Base-by-base conservation (phyloP, 2,888 invertebrate genomes). In the Liodrosophila aerea region DNA sequence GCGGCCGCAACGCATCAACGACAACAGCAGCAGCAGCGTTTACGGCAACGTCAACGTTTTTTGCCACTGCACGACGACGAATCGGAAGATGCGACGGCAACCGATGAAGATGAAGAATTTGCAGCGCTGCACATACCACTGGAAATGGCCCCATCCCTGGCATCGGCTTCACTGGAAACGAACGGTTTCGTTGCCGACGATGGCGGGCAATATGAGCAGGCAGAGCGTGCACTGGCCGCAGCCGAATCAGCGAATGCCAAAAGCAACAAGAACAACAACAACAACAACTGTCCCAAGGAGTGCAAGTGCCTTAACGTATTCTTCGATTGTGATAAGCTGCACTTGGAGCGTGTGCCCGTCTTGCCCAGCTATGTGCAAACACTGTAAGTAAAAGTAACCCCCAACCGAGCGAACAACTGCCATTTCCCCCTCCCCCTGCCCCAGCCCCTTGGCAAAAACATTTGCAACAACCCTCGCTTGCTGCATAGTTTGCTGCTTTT, bases 361-460 rank as follows among this genome's bases (percentile, higher is more conserved):
- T 91, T 96, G 88, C 95, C 95, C 61, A 91, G 91, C 90, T 95
- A 95, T 94, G 94, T 94, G 89, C 92, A 93, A 91, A 92, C 92
- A 87, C 92, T 96, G 93, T 95, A 93, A 93, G 90, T 86, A 53
- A 47, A 43, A 41, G 31, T 47, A 69, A 63, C 63, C 63, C 74
- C 56, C n/a, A n/a, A n/a, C n/a, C n/a, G n/a, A n/a, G n/a, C n/a
- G n/a, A n/a, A n/a, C n/a, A n/a, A n/a, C n/a, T n/a, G n/a, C n/a
- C n/a, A n/a, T n/a, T n/a, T n/a, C n/a, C 44, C 46, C 44, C 5
- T 16, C 40, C 29, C 16, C 36, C 37, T 13, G 0, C 15, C 15
- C 15, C 15, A 1, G 2, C 5, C 18, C n/a, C 39, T 16, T 16
- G 39, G 18, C 11, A 39, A 11, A 16, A 49, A 15, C 37, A 33